Base-by-base conservation (phyloP, 2,888 invertebrate species). In the Anarsia innoxiella region DNA sequence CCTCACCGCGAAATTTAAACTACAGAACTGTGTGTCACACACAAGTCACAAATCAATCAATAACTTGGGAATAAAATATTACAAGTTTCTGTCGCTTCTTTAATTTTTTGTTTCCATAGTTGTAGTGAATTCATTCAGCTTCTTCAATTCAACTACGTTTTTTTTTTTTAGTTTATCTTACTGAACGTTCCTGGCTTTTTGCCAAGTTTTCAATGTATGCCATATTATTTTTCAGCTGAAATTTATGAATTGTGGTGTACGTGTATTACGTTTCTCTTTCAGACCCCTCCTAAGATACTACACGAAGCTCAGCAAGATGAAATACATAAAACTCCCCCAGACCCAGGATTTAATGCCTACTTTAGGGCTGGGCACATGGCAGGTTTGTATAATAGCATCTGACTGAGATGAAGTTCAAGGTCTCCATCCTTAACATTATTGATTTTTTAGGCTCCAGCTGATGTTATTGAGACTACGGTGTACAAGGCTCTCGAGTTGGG, bases 321-420 rank as follows among this genome's bases (percentile, higher is more conserved):
- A 80, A 58, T 66, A 58, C 44, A 59, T 86, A 33, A 75, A 58
- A 45, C 64, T 88, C 42, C 74, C 77, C 33, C 79, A 78, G 53
- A 77, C 82, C 2, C 61, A 66, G 23, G 88, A 85, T 59, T 66
- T 86, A 47, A 91, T 92, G 87, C 92, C 92, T n/a, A 80, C 88
- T 25, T 66, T 92, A 31, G 92, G 92, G 14, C 75, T 92, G 51
- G 92, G 92, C 33, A 91, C 92, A 25, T 91, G 91, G 91, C 89
- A 90, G 86, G 89, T 89, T 59, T 12, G 31, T n/a, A 10, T 27
- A 11, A 1, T 36, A 19, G 19, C 3, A 25, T 32, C 9, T n/a
- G 12, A 8, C 5, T 2, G 4, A 32, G 23, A 3, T 23, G 13
- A 23, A 15, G 23, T n/a, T 12, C 10, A 14, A 13, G 16, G 16